These are phyloP conservation scores for Alfaro cultratus DNA, from an alignment of 2,797 vertebrate species.

Conservation along the genomic window DNA sequence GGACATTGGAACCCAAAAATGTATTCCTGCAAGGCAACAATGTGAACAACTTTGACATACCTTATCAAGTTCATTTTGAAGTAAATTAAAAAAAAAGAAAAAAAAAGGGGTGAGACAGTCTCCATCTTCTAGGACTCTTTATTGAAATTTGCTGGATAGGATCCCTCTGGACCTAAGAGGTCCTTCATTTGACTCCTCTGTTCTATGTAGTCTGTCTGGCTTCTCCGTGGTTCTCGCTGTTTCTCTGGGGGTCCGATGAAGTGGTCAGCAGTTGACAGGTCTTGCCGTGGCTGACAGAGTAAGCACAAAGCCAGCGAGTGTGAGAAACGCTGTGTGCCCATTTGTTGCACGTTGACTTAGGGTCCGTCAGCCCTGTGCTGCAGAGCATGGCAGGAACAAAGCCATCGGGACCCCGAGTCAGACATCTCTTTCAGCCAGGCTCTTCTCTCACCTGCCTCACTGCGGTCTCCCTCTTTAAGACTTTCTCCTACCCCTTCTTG, in stretches of 20 bases:
- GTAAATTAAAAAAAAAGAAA: not conserved
- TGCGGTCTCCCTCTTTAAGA: slow-evolving; percentile 2
- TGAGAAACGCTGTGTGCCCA: slow-evolving; percentile 17
- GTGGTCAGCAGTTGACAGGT: slow-evolving; percentile 82
- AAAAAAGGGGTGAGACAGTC: not conserved
- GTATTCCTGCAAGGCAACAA: not conserved
- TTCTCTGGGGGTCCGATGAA: slow-evolving; percentile 64
- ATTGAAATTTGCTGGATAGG: slow-evolving; percentile 16
- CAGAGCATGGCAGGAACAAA: slow-evolving; percentile 76
- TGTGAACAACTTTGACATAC: not conserved
- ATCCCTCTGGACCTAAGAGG: slow-evolving; percentile 41
- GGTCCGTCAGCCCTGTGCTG: slow-evolving; percentile 65
- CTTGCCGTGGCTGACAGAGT: slow-evolving; percentile 74
- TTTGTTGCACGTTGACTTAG: slow-evolving; percentile 42
- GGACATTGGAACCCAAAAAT: not conserved
- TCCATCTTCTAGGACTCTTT: not conserved
- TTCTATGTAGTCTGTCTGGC: slow-evolving; percentile 9
- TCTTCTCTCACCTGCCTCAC: slow-evolving; percentile 41
- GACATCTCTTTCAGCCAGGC: slow-evolving; percentile 69
- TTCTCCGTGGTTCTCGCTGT: slow-evolving; percentile 10
- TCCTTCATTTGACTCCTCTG: slow-evolving; percentile 28
- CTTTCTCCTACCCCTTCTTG: slow-evolving; percentile 1
- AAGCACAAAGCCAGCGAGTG: slow-evolving; percentile 50
- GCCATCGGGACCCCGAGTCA: slow-evolving; percentile 72
- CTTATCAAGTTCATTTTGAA: not conserved